Base-by-base conservation (phyloP, 1,140 invertebrate genomes). In the Microplitis demolitor region DNA sequence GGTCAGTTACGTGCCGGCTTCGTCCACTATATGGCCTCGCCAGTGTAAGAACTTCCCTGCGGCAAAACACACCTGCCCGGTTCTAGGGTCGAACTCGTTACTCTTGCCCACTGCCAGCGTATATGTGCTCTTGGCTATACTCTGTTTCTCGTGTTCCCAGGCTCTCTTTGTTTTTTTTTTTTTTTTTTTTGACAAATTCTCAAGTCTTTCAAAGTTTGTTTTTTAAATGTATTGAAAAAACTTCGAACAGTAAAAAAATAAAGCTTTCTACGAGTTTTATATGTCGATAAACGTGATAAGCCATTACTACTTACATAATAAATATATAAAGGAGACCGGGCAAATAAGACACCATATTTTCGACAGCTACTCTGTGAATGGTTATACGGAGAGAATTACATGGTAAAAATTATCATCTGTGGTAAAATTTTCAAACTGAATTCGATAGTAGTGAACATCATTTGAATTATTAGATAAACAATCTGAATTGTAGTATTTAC, bases 1-100 rank as follows among this genome's bases (percentile, higher is more conserved):
- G 80, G 76, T 81, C 78, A 79, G 68, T 73, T 77, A 82, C 80
- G 80, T 82, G 80, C 79, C 77, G 77, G 79, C 75, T 78, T 78
- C 31, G 45, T 80, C 74, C 69, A 66, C 62, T n/a, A 34, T 16
- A 34, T 54, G 34, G 53, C 60, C 51, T 67, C 74, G 56, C 64
- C 45, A 67, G 67, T 9, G 54, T 53, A 37, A 66, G 14, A 67
- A 8, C 33, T 50, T 60, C 14, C n/a, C 66, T 50, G 56, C 74
- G 51, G 69, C 77, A 51, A 74, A 71, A 80, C 79, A 82, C 80
- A 82, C 80, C 79, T 82, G 80, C 74, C 74, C 64, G 68, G 69
- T 56, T 66, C 45, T 74, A 71, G 77, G 74, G 74, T 80, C 77
- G 76, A 78, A 82, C 78, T 80, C 80, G 80, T 80, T 80, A 77